Base-by-base conservation (phyloP, 1,140 invertebrate genomes). In the Diorhabda sublineata region DNA sequence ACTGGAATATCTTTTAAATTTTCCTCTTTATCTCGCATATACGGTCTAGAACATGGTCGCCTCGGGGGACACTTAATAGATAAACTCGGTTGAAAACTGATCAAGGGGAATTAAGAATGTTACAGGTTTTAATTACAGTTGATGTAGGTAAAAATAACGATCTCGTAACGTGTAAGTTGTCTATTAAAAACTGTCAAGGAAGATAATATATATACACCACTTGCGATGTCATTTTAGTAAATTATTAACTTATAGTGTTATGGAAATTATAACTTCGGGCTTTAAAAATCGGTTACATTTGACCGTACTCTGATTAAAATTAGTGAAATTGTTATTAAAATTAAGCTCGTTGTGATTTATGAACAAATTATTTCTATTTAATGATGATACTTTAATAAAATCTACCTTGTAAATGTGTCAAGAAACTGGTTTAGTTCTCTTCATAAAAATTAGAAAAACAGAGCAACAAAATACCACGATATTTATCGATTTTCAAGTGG, bases 31-130 rank as follows among this genome's bases (percentile, higher is more conserved):
- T 5, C 26, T 26, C 63, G 47, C n/a, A 52, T n/a, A n/a, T 52
- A 52, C 45, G 11, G 63, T 64, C 47, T 64, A 64, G 45, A 45
- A 43, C 45, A 56, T 42, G 45, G 6, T 9, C 11, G 63, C 63
- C 63, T 26, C 45, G 11, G 63, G 63, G 63, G 63, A 64, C 63
- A 64, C 43, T 42, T 56, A 64, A 64, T 57, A 64, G 63, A 64
- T 64, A 52, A 64, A 64, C 45, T 47, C 42, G 44, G 61, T 42
- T 62, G 45, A 26, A 62, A 62, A 62, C 42, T 62, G 42, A 62
- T 62, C 61, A 45, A 26, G 61, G 56, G 63, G 43, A 64, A 64
- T 64, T 64, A 64, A 64, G 45, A 57, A 45, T 64, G 63, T 64
- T 64, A 64, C 47, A 52, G 45, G 45, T 64, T 52, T 64, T 64